Conservation (phyloP, 2,888 invertebrate species). For the Euproctis similis region DNA sequence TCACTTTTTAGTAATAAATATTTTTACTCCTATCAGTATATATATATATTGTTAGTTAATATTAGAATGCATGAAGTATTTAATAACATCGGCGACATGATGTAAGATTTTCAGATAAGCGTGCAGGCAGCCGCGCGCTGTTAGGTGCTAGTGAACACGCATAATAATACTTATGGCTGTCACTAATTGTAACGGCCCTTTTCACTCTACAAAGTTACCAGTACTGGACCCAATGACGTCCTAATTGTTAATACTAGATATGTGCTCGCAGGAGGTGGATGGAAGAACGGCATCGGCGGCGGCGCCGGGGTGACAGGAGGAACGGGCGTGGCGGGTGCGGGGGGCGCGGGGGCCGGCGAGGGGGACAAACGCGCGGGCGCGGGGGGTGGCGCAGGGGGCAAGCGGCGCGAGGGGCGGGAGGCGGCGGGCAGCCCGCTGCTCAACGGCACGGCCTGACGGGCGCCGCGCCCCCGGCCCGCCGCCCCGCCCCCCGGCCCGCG, state of each 20-base stretch:
- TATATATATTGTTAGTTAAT: no score
- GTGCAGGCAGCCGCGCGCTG: background rate
- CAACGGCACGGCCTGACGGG: slow-evolving; percentile 12
- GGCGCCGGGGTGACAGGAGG: slow-evolving; percentile 7
- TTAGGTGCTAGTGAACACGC: no score
- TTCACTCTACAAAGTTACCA: no score
- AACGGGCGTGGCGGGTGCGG: slow-evolving; percentile 8
- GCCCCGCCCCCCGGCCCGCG: slow-evolving; percentile 5
- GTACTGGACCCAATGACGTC: background rate
- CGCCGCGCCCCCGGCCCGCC: slow-evolving; percentile 5
- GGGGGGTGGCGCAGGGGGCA: slow-evolving; percentile 31
- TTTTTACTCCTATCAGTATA: slow-evolving; percentile 5
- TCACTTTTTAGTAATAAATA: slow-evolving; percentile 1
- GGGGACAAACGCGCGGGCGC: slow-evolving; percentile 10
- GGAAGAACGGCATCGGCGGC: slow-evolving; percentile 61
- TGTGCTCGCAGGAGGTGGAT: slow-evolving; percentile 50
- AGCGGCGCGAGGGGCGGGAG: slow-evolving; percentile 29
- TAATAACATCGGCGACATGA: slow-evolving; percentile 25
- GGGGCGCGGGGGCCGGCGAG: slow-evolving; percentile 7
- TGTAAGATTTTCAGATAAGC: slow-evolving; percentile 57
- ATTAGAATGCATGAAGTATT: no score
- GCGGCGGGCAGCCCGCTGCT: slow-evolving; percentile 16
- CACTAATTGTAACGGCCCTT: no score
- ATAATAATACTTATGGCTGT: no score
- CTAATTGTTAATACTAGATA: background rate